These are phyloP conservation scores for Brachymystax lenok DNA, from an alignment of 2,797 vertebrate genomes.

Conservation along the genomic window DNA sequence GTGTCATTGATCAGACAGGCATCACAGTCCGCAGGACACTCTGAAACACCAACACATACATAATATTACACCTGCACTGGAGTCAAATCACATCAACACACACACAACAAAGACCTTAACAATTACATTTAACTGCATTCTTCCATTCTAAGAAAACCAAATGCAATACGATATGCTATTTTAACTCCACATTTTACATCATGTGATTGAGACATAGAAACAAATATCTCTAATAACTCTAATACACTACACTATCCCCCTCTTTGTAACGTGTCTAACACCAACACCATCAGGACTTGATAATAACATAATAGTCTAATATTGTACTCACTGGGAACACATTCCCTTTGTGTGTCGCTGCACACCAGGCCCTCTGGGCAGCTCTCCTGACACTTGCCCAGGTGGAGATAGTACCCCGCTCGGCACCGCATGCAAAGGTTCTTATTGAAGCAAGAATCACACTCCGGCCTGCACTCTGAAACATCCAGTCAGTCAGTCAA, in stretches of 20 bases:
- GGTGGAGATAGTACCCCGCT: slow-evolving; percentile 92
- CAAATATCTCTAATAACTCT: no score
- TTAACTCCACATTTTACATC: neutral
- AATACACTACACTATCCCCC: neutral
- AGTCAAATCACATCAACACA: neutral
- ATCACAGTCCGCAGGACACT: slow-evolving; percentile 93
- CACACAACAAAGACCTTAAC: neutral
- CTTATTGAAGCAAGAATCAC: slow-evolving; percentile 98
- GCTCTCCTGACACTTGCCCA: slow-evolving; percentile 94
- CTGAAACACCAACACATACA: slow-evolving; percentile 71
- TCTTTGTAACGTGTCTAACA: neutral
- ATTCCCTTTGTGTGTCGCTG: slow-evolving; percentile 92
- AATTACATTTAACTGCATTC: neutral
- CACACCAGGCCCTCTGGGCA: slow-evolving; percentile 91
- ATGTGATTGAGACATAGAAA: neutral
- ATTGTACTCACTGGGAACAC: slow-evolving; percentile 75
- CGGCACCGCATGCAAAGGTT: slow-evolving; percentile 99
- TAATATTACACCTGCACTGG: neutral
- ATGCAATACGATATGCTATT: neutral
- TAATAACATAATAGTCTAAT: neutral
- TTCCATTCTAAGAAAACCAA: neutral
- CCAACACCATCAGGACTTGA: neutral
- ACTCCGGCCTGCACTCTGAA: slow-evolving; percentile 97
- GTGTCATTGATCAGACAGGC: slow-evolving; percentile 85
- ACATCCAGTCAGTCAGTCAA: slow-evolving; percentile 50